Base-by-base conservation (phyloP, 2,888 invertebrate genomes). In the Leptinotarsa tumamoca region DNA sequence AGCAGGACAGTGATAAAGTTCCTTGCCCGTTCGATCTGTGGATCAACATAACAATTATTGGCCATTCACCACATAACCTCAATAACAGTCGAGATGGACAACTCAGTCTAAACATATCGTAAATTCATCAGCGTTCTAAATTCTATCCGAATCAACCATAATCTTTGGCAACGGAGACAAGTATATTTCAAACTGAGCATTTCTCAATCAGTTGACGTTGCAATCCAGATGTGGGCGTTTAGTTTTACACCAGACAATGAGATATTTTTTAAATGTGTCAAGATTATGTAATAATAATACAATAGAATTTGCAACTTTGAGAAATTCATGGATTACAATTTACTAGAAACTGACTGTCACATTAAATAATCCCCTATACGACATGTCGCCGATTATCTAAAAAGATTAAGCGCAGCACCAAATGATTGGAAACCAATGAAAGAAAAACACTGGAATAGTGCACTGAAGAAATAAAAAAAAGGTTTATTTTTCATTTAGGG, bases 51-150 rank as follows among this genome's bases (percentile, higher is more conserved):
- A 21, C 56, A 58, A 58, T 58, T 58, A 21, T 58, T 58, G 7
- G 21, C 14, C 21, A 58, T 58, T 58, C 21, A 58, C 56, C 14
- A 58, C 21, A 21, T 58, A 21, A 58, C 56, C 56, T 58, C 7
- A 5, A 18, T 18, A 58, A 58, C 23, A 58, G 23, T 21, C 21
- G 13, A 13, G 13, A 18, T 21, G 18, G 21, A 58, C 18, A 17
- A n/a, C 52, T 54, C 52, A 17, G 52, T 54, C 52, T 14, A 58
- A 58, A 58, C 56, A 58, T 58, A 58, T 58, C 56, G 56, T 58
- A 58, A 58, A 58, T 58, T 58, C 13, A 58, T 58, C 56, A 58
- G 21, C 56, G 21, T 58, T 58, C 56, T 58, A 21, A 58, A 58
- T 21, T 58, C 13, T 58, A 21, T 18, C 1, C 3, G 18, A 58